phyloP scores from a whole-genome alignment of 2,888 invertebrate species.

The Agrochola lychnidis region DNA sequence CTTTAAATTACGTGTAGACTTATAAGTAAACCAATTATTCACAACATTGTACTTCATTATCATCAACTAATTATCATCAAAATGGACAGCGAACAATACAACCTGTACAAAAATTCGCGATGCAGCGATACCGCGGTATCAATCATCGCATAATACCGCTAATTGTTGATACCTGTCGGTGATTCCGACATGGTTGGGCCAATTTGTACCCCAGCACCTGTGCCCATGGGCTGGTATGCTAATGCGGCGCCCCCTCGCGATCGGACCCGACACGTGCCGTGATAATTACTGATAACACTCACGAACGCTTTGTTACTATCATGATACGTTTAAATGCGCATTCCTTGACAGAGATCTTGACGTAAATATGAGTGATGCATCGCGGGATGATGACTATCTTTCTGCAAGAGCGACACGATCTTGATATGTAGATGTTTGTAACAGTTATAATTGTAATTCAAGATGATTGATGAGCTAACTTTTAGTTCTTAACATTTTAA shows the following conservation, averaged over 20 bases:
- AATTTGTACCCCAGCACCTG: constrained; percentile 49
- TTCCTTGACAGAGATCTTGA: constrained; percentile 34
- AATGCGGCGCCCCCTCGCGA: constrained; percentile 54
- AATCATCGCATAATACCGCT: constrained; percentile 57
- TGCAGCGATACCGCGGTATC: constrained; percentile 55
- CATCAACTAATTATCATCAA: constrained; percentile 46
- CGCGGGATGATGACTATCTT: constrained; percentile 1
- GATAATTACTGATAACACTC: constrained; percentile 56
- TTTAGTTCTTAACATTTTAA: neutral
- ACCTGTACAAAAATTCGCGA: constrained; percentile 47
- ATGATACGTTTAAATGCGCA: constrained; percentile 28
- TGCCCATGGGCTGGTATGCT: constrained; percentile 39
- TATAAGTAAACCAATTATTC: constrained; percentile 7
- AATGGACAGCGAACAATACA: constrained; percentile 29
- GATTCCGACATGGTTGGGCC: constrained; percentile 11
- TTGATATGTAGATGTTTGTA: neutral
- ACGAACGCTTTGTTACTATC: constrained; percentile 52
- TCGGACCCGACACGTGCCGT: constrained; percentile 47
- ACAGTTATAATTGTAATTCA: neutral
- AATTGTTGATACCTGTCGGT: constrained; percentile 53
- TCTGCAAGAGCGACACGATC: constrained; percentile 1
- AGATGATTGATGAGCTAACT: constrained; percentile 25
- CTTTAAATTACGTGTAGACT: neutral
- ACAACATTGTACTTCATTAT: neutral
- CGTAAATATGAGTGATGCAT: constrained; percentile 39